Evolutionary conservation across 35 echinoderm and acorn worm species (phyloP).

Genomic region (Amphiura filiformis): DNA sequence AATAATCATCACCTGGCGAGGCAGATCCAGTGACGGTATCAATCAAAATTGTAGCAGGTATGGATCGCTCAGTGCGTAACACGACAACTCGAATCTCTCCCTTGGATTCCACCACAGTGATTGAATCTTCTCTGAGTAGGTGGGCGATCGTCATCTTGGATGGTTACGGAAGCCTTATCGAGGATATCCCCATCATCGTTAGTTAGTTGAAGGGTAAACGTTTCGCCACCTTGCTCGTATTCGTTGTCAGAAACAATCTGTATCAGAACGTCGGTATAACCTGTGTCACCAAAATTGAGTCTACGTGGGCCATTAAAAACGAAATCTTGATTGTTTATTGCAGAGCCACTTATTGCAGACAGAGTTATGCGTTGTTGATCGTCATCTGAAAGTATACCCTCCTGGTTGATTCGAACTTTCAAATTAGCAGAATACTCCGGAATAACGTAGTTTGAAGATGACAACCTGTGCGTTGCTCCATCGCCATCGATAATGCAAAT

Average conservation of each 20-base stretch:
- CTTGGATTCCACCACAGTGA: too few relatives aligned
- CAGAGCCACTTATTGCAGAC: background rate
- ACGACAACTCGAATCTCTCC: too few relatives aligned
- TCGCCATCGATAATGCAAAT: background rate
- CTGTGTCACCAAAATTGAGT: background rate
- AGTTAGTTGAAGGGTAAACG: background rate
- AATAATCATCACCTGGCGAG: background rate
- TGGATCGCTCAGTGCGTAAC: too few relatives aligned
- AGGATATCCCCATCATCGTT: background rate
- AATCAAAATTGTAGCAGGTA: too few relatives aligned
- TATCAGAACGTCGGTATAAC: background rate
- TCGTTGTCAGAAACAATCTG: background rate
- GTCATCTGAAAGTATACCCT: background rate
- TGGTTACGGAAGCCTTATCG: background rate
- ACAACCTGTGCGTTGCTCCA: background rate
- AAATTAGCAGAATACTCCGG: background rate
- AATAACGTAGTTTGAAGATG: background rate
- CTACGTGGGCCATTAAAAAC: background rate
- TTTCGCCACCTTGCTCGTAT: background rate
- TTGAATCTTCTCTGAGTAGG: background rate
- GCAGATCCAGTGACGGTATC: background rate
- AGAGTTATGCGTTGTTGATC: background rate
- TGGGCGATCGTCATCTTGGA: background rate
- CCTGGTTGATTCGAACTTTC: background rate
- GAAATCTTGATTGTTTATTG: background rate